Base-by-base conservation (phyloP, 2,888 invertebrate genomes). In the Nymphalis urticae region DNA sequence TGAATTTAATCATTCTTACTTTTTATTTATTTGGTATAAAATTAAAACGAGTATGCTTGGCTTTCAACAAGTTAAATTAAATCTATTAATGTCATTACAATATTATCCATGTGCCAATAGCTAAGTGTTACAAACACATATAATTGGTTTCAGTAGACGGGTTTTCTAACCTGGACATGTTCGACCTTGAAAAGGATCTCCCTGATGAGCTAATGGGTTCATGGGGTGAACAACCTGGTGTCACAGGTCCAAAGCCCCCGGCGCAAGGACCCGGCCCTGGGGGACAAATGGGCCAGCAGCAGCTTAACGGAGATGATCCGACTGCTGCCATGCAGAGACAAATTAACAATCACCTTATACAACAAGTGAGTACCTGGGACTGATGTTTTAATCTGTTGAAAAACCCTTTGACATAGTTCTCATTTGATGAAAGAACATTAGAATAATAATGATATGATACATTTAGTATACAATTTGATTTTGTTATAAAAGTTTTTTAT, bases 121-220 rank as follows among this genome's bases (percentile, higher is more conserved):
- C 19, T 24, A 19, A n/a, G 32, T 58, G 36, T 51, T 65, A 67
- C 62, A 50, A 62, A 48, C 56, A 62, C 47, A 36, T 42, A 27
- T 7, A 66, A 62, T 66, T 62, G 62, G 62, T 69, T 68, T 63
- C 59, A 67, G 62, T 68, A 95, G 97, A 96, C 94, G 95, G 96
- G 87, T 95, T 96, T 87, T 95, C 96, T 77, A 96, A 96, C 93
- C 95, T 95, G 75, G 96, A 96, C 85, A 96, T 97, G 95, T 96
- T 96, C 87, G 97, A 97, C 92, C 94, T 98, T 88, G 98, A 98
- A 90, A 97, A 97, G 90, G 96, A 97, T 89, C 95, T 98, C 79
- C 98, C 98, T 59, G 97, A 98, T 92, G 98, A 98, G 89, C 93
- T 98, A 76, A 96, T 97, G 89, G 95, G 95, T 76, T 95, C 95